Percentiles rank a stretch among this genome's conserved stretches.
Evolutionary conservation across 2,797 vertebrate genomes (phyloP).

Genomic region (Eutrigla gurnardus): DNA sequence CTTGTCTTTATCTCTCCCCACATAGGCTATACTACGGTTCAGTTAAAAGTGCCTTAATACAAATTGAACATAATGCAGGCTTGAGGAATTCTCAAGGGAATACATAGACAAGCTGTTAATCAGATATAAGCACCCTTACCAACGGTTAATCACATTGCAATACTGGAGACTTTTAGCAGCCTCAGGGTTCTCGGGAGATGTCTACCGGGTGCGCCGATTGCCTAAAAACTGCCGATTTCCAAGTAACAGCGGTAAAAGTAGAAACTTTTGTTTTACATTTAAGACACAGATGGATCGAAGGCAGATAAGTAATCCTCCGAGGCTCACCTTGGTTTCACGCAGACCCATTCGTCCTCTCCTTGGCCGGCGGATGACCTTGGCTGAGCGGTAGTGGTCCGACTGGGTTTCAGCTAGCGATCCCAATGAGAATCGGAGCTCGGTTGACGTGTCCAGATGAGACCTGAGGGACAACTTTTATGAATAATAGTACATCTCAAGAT

Average conservation of each 20-base stretch:
- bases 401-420: conserved; percentile 95
- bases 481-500: background rate
- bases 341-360: conserved; percentile 92
- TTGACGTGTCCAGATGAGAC: conserved; percentile 93
- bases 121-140: background rate
- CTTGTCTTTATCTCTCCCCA: background rate
- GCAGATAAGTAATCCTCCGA: no score
- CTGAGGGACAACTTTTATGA: conserved; percentile 69
- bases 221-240: background rate
- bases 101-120: background rate
- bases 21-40: background rate
- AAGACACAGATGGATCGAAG: background rate
- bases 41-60: background rate
- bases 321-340: conserved; percentile 90
- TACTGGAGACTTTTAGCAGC: background rate
- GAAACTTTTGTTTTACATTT: no score
- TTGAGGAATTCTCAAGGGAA: background rate
- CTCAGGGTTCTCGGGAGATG: background rate
- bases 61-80: background rate
- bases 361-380: conserved; percentile 94
- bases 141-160: conserved; percentile 10
- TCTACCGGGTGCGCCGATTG: background rate
- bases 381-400: conserved; percentile 93
- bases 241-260: background rate
- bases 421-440: conserved; percentile 93